Evolutionary conservation across 2,888 invertebrate species (phyloP), one percentile per base, ranked within the genome.

Genomic region (Thelaira solivaga): DNA sequence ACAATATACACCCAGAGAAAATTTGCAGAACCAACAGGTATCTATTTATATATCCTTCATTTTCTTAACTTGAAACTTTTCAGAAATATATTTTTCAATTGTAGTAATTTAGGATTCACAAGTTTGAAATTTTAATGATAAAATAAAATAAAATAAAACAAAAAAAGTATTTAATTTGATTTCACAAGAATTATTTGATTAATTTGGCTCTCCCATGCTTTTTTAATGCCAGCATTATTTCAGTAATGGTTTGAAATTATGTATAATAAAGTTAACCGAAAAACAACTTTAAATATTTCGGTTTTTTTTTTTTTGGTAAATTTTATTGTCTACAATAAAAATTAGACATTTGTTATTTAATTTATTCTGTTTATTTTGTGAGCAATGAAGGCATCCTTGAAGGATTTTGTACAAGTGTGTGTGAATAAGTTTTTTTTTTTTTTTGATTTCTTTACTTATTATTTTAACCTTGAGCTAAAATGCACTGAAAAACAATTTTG

Each of bases 1-100:
- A 77, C 26, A 65, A 78, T 74, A 74, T 71, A 47, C 69, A 82
- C 81, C 82, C 81, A 83, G 86, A 84, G 85, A 85, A 83, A 61
- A 29, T 85, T 81, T 85, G 85, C 86, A 83, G 85, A 85, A 83
- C 85, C 86, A 84, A 85, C 83, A 85, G 86, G 85, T 85, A 85
- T 79, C 76, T 80, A 47, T 61, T 74, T n/a, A n/a, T n/a, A n/a
- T n/a, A n/a, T n/a, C n/a, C n/a, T n/a, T n/a, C n/a, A n/a, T n/a
- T n/a, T n/a, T n/a, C n/a, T n/a, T n/a, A n/a, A n/a, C n/a, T n/a
- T n/a, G n/a, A n/a, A n/a, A n/a, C n/a, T n/a, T n/a, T n/a, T n/a
- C n/a, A n/a, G n/a, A n/a, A n/a, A n/a, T n/a, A n/a, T n/a, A n/a
- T n/a, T 31, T 22, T 31, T 20, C n/a, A 34, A 7, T 36, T 51